Conservation (phyloP, 1,140 invertebrate species). For the Caerostris darwini region DNA sequence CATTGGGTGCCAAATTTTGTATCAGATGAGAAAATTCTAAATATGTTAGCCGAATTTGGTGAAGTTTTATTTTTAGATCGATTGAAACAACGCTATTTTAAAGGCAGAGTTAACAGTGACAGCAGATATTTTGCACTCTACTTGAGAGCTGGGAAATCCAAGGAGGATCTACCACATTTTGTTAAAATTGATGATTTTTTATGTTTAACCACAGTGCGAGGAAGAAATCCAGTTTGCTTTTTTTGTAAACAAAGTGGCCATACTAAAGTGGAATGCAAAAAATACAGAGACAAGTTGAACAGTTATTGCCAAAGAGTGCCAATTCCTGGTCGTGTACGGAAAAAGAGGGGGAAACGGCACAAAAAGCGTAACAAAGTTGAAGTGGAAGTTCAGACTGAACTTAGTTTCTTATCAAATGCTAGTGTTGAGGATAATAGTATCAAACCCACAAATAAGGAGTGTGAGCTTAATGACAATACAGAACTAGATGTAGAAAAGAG, state of each 20-base stretch:
- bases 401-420: too few relatives aligned
- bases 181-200: neutral
- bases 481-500: too few relatives aligned
- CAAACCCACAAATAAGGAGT: too few relatives aligned
- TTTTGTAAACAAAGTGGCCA: conserved; percentile 51
- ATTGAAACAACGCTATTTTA: neutral
- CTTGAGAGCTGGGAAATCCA: neutral
- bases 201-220: conserved; percentile 15
- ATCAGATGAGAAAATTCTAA: neutral
- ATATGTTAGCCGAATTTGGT: neutral
- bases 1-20: conserved; percentile 58
- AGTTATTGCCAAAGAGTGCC: neutral
- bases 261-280: conserved; percentile 26
- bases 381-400: neutral
- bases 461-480: too few relatives aligned
- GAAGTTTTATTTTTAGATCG: conserved; percentile 45
- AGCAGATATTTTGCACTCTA: conserved; percentile 57
- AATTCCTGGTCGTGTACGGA: neutral
- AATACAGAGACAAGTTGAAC: conserved; percentile 13
- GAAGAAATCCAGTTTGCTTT: conserved; percentile 52
- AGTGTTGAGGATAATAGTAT: too few relatives aligned
- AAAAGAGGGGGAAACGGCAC: neutral
- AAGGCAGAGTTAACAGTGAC: neutral
- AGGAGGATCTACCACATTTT: conserved; percentile 52
- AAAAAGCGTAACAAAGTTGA: neutral